Base-by-base conservation (phyloP, 1,140 invertebrate genomes). In the Caerostris extrusa region DNA sequence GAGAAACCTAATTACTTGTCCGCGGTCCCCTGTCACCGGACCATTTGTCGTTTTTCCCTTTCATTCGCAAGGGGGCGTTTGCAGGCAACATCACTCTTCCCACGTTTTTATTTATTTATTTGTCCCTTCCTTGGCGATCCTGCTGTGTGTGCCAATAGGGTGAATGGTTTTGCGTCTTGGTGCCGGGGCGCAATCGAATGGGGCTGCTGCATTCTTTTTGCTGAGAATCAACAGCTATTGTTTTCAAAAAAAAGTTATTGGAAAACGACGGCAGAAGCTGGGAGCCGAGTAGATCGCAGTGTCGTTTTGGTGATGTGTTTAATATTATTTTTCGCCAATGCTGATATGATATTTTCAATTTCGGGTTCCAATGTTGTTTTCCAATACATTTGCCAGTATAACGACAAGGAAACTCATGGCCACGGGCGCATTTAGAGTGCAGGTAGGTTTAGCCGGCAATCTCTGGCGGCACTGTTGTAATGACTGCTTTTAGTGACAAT, bases 1-100 rank as follows among this genome's bases (percentile, higher is more conserved):
- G 77, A 81, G 89, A 91, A 91, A 91, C 90, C 90, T 91, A 91
- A 91, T 91, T 91, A 91, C 90, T 91, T 91, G 90, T 91, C 90
- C 90, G 77, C 90, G 69, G 71, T 50, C 57, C 81, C 77, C 81
- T 83, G 90, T 91, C 90, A 91, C 57, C 90, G 71, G 90, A 67
- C 81, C 90, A 83, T 91, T 91, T 91, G 81, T 91, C 81, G 53
- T 91, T 34, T 34, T 34, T 34, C 34, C 34, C 34, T 34, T 34
- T 34, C 34, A 34, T 34, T 34, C 34, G 34, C 50, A 7, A 17
- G 10, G n/a, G 17, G 10, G 8, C 69, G 34, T 34, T 34, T 34
- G 34, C 34, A 34, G 34, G 34, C 34, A 34, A 34, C 69, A 71
- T 71, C 69, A 71, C 69, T 71, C 69, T 71, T 71, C 69, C 69